Evolutionary conservation across 2,797 vertebrate species (phyloP).

Genomic region (Octomys mimax): DNA sequence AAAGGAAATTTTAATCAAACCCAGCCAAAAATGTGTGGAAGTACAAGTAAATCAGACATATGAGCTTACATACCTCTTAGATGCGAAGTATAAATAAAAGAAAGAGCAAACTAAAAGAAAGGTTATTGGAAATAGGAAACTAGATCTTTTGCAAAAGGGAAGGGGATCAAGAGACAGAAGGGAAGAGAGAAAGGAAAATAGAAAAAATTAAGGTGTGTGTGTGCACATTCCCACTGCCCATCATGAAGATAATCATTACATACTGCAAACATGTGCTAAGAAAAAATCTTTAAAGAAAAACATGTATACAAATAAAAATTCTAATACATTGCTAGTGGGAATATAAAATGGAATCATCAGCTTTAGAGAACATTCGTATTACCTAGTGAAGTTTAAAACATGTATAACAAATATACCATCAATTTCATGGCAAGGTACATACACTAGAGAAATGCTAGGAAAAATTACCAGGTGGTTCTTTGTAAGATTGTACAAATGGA

Average conservation of each 20-base stretch:
- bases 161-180: too few species aligned
- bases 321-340: neutral
- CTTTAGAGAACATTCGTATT: neutral
- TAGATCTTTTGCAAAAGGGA: neutral
- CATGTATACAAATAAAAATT: neutral
- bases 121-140: neutral
- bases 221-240: neutral
- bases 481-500: slow-evolving; percentile 16
- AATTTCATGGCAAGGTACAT: neutral
- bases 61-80: neutral
- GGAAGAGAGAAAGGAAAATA: neutral
- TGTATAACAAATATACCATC: neutral
- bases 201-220: neutral
- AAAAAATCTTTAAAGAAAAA: neutral
- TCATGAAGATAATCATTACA: neutral
- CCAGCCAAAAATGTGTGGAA: neutral
- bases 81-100: neutral
- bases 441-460: neutral
- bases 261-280: neutral
- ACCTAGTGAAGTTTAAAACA: neutral
- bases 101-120: neutral
- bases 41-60: neutral
- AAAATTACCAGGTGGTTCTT: neutral
- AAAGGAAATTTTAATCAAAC: neutral
- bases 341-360: neutral